Percentiles rank a stretch among this genome's conserved stretches.
phyloP scores from a whole-genome alignment of 2,888 invertebrate species.

The Pogonocherus hispidulus region DNA sequence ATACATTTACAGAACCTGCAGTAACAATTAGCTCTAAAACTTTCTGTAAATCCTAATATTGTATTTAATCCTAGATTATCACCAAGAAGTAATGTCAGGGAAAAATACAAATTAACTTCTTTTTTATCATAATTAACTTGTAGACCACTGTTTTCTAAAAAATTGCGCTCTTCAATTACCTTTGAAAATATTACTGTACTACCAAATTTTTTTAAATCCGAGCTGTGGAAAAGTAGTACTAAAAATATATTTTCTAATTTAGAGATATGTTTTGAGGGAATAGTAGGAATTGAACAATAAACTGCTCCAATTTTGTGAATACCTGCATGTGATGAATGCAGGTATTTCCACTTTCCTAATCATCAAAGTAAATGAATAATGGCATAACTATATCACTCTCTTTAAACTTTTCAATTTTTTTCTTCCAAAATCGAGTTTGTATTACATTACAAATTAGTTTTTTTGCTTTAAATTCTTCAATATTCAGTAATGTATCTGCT shows the following conservation, averaged over 20 bases:
- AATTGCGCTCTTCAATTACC: conserved; percentile 46
- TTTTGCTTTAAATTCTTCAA: neutral
- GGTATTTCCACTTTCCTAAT: conserved; percentile 50
- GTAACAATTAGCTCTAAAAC: conserved; percentile 45
- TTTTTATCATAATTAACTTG: conserved; percentile 34
- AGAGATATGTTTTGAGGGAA: conserved; percentile 43
- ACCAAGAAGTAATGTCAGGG: conserved; percentile 40
- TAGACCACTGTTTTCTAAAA: conserved; percentile 45
- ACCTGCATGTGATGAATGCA: conserved; percentile 43
- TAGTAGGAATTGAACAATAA: conserved; percentile 41
- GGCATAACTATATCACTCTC: conserved; percentile 11
- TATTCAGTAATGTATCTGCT: neutral
- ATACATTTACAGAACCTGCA: conserved; percentile 49
- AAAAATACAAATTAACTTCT: conserved; percentile 40
- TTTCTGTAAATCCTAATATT: conserved; percentile 50
- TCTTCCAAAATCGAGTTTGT: conserved; percentile 26
- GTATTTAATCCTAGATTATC: conserved; percentile 52
- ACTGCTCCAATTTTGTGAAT: conserved; percentile 46
- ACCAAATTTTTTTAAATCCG: conserved; percentile 43
- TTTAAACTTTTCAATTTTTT: conserved; percentile 9
- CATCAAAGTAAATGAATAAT: conserved; percentile 48
- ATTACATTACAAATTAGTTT: conserved; percentile 13
- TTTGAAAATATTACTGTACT: conserved; percentile 46
- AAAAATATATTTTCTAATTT: conserved; percentile 50
- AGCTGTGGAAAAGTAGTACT: conserved; percentile 45